Conservation (phyloP, 2,113 vertebrate genomes). For the Chaetodon trifascialis region DNA sequence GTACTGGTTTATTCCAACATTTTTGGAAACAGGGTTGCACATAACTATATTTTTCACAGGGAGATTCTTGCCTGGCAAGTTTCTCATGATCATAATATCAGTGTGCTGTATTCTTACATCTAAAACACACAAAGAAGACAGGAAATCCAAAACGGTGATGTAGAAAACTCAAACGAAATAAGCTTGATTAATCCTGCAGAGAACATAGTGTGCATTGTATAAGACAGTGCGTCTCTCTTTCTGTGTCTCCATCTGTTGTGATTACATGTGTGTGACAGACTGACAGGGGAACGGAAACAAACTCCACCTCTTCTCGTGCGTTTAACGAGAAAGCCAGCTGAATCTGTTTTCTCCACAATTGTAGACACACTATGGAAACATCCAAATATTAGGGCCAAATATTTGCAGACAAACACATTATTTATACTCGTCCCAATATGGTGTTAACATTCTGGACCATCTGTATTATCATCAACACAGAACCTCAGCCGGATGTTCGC, state of each 20-base stretch:
- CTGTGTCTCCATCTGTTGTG: neutral
- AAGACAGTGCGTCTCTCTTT: neutral
- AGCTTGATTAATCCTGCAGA: neutral
- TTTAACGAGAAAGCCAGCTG: slow-evolving; percentile 46
- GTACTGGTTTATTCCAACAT: no score
- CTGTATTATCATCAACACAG: slow-evolving; percentile 15
- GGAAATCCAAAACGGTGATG: neutral
- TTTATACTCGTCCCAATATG: slow-evolving; percentile 15
- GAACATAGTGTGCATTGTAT: neutral
- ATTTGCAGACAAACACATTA: slow-evolving; percentile 41
- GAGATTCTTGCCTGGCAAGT: no score
- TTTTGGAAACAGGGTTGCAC: neutral
- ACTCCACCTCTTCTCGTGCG: neutral
- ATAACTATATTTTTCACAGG: neutral
- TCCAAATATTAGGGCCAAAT: slow-evolving; percentile 39
- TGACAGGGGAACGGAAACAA: neutral
- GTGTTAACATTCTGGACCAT: slow-evolving; percentile 7
- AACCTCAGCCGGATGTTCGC: slow-evolving; percentile 15
- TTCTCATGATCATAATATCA: neutral
- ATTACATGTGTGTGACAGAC: neutral
- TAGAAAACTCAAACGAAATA: neutral
- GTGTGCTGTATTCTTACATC: neutral
- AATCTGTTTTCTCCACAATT: slow-evolving; percentile 30
- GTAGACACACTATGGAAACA: slow-evolving; percentile 31
- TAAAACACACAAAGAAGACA: neutral